phyloP scores from a whole-genome alignment of 2,113 vertebrate genomes.

The Meriones unguiculatus region DNA sequence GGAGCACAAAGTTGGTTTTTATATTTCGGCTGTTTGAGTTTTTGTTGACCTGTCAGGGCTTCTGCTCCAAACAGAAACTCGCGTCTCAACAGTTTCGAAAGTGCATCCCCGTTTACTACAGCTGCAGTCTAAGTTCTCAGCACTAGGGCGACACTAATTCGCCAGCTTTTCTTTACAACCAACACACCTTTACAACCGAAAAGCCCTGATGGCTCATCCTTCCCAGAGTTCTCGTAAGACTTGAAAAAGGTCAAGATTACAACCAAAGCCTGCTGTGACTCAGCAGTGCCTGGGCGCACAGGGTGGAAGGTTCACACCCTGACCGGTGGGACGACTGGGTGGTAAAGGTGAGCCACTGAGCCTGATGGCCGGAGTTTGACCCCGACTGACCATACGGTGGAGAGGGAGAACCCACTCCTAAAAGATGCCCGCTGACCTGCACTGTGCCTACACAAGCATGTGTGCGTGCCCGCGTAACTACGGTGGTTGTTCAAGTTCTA shows the following conservation, averaged over 20 bases:
- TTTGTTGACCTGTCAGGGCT: conserved; percentile 17
- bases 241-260: not conserved
- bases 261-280: not conserved
- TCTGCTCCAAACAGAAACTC: not conserved
- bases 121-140: not conserved
- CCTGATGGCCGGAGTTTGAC: not conserved
- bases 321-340: not conserved
- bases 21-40: not conserved
- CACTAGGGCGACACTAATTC: not conserved
- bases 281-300: not conserved
- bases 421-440: not conserved
- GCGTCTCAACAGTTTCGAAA: not conserved
- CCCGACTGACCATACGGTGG: too few species aligned
- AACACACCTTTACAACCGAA: too few species aligned
- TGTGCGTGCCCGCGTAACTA: not conserved
- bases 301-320: too few species aligned
- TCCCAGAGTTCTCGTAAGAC: not conserved
- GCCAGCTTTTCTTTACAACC: not conserved
- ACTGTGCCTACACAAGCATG: not conserved
- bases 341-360: not conserved
- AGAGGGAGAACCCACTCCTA: not conserved
- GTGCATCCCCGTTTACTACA: not conserved
- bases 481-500: too few species aligned
- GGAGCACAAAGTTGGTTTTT: not conserved
- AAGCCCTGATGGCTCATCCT: not conserved